phyloP scores from a whole-genome alignment of 2,797 vertebrate species.

The Sebastes variabilis region DNA sequence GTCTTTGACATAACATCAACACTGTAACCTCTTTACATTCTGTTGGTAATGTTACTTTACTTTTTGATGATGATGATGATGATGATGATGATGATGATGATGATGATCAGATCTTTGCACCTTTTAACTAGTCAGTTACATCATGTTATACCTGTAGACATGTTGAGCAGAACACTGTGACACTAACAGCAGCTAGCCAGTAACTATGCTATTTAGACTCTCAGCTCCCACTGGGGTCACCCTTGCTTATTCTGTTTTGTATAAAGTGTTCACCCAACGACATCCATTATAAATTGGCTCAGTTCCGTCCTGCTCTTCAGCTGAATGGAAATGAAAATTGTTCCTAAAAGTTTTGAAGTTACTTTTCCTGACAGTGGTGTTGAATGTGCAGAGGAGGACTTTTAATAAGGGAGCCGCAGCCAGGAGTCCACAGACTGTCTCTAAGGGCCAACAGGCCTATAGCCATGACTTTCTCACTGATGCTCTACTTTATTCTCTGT shows the following conservation, averaged over 20 bases:
- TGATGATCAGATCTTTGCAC: too few relatives aligned
- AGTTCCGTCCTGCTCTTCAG: slow-evolving; percentile 17
- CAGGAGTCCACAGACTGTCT: slow-evolving; percentile 42
- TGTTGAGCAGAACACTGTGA: neutral
- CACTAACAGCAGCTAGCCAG: neutral
- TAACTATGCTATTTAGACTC: neutral
- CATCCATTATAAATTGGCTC: slow-evolving; percentile 8
- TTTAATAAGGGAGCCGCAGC: slow-evolving; percentile 53
- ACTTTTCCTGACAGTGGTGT: slow-evolving; percentile 24
- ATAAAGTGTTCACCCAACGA: slow-evolving; percentile 1
- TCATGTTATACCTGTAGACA: neutral
- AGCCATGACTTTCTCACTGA: slow-evolving; percentile 26
- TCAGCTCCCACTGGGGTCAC: neutral
- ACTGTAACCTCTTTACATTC: neutral
- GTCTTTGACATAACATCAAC: neutral
- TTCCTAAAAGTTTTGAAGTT: slow-evolving; percentile 34
- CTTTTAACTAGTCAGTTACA: neutral
- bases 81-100: too few relatives aligned
- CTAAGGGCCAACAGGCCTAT: slow-evolving; percentile 28
- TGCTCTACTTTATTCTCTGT: slow-evolving; percentile 8
- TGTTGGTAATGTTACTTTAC: neutral
- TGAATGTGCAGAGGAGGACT: slow-evolving; percentile 53
- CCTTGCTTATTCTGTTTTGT: neutral
- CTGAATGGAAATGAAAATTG: slow-evolving; percentile 29
- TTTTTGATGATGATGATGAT: too few relatives aligned